Evolutionary conservation across 1,140 invertebrate genomes (phyloP).

Genomic region (Sminthurides bifidus): DNA sequence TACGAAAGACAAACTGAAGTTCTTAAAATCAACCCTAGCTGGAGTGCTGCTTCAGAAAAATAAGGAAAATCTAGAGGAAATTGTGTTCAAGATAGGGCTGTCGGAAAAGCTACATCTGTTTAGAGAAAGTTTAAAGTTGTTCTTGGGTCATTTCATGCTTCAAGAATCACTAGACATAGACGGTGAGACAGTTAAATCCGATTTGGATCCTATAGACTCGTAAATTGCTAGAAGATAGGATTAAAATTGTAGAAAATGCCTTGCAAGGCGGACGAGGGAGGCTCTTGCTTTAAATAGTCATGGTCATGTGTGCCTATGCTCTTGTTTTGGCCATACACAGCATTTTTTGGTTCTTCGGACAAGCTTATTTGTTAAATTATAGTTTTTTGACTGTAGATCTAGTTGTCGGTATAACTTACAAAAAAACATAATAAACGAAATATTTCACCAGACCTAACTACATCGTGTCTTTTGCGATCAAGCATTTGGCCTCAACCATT

Average conservation of each 20-base stretch:
- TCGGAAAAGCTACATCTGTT: constrained; percentile 57
- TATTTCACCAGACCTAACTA: too few species aligned
- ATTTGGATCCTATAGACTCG: constrained; percentile 1
- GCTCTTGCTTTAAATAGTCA: constrained; percentile 7
- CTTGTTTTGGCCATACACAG: background rate
- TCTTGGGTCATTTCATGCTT: constrained; percentile 65
- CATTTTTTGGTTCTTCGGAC: background rate
- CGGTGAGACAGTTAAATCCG: background rate
- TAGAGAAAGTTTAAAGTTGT: constrained; percentile 59
- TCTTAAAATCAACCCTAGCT: constrained; percentile 57
- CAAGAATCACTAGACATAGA: constrained; percentile 33
- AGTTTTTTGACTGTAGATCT: background rate
- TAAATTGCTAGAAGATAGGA: constrained; percentile 9
- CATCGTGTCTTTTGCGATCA: too few species aligned
- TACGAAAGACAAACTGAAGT: constrained; percentile 52
- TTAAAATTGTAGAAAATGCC: constrained; percentile 27
- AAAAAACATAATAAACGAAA: background rate
- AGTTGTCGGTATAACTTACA: background rate
- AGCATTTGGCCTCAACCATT: too few species aligned
- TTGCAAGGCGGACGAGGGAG: constrained; percentile 18
- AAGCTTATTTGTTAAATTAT: background rate
- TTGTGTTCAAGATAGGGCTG: constrained; percentile 53
- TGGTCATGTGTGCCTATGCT: background rate
- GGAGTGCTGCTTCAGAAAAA: constrained; percentile 52
- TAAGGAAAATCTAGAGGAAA: constrained; percentile 45